phyloP scores from a whole-genome alignment of 2,113 vertebrate genomes.

The Furnarius figulus region DNA sequence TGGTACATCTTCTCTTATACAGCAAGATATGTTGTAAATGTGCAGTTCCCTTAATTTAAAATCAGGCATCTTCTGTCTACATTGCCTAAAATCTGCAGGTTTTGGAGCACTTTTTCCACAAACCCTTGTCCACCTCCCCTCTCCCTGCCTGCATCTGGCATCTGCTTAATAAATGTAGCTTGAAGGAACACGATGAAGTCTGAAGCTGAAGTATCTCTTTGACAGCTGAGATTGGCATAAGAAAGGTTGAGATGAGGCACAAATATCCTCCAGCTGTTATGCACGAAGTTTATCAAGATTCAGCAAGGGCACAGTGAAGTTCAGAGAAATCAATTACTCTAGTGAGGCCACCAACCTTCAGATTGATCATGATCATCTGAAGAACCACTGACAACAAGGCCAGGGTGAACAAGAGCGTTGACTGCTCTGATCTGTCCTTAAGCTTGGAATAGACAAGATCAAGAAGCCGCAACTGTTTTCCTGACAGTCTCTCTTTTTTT shows the following conservation, averaged over 20 bases:
- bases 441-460: background rate
- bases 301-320: background rate
- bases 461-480: background rate
- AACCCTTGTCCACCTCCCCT: background rate
- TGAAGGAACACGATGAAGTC: background rate
- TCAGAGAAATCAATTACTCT: background rate
- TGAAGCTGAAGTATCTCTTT: background rate
- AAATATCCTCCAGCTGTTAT: background rate
- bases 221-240: background rate
- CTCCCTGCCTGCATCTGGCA: background rate
- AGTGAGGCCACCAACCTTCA: background rate
- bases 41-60: background rate
- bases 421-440: background rate
- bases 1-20: background rate
- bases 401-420: background rate
- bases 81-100: background rate
- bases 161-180: background rate
- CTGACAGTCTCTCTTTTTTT: too few relatives aligned
- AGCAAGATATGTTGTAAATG: background rate
- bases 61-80: background rate
- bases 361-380: background rate
- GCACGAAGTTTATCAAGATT: background rate
- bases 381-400: background rate
- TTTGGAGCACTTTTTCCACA: background rate
- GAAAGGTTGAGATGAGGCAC: background rate